Base-by-base conservation (phyloP, 1,140 invertebrate genomes). In the Manduca sexta region DNA sequence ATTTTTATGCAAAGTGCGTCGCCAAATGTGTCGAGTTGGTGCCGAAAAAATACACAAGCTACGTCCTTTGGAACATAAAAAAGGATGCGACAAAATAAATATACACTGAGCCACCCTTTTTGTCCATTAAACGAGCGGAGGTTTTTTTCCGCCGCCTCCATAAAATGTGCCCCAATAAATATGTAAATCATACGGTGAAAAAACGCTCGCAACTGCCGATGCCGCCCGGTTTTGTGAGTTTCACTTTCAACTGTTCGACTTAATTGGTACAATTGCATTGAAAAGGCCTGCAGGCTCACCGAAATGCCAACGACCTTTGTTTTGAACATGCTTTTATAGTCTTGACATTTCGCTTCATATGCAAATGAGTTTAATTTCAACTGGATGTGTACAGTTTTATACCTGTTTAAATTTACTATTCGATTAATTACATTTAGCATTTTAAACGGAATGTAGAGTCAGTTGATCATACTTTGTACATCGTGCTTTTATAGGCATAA, bases 151-250 rank as follows among this genome's bases (percentile, higher is more conserved):
- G 69, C 58, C 72, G 70, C 72, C 57, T 57, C 73, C 76, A 77
- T 85, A 85, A 85, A 83, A 78, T 82, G 76, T 76, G 81, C 76
- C 78, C 79, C 79, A 85, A 85, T 85, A 85, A 85, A 85, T 85
- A 85, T 85, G 79, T 85, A 85, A 85, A 85, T 85, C 69, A 41
- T 70, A 78, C 62, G 54, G 53, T 74, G 70, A 77, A 77, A 41
- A 82, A 79, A 76, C 60, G 51, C 47, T 59, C 54, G 41, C 52
- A 50, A 52, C 49, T 39, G 60, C 54, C 55, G 61, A 61, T 38
- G 56, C 55, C 61, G 63, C 55, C 59, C 67, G 64, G 60, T 56
- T 69, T 64, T 62, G 67, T 70, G 59, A 74, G 78, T 83, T 83
- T 84, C 81, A 80, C 79, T 84, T 83, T 84, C 75, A 59, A 67